Conservation (phyloP, 1,140 invertebrate species). For the Penaeus vannamei region DNA sequence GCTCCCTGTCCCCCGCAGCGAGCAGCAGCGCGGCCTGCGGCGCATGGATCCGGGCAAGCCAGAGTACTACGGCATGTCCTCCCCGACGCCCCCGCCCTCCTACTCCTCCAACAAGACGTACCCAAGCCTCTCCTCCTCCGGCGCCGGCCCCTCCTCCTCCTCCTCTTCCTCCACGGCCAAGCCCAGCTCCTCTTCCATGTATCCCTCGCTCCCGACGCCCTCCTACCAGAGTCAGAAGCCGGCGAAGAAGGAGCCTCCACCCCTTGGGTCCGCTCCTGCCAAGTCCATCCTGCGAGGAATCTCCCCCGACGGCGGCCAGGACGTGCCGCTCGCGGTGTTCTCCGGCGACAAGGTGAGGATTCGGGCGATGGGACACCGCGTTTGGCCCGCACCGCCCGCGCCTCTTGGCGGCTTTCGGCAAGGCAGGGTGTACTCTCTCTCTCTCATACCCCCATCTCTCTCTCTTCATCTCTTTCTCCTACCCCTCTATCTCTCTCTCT, state of each 20-base stretch:
- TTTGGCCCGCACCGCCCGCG: no score
- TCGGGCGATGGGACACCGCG: no score
- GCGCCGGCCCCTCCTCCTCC: no score
- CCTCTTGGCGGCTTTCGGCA: no score
- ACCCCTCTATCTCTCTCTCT: no score
- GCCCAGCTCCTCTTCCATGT: neutral
- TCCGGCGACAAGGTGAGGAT: no score
- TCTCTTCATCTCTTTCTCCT: no score
- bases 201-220: neutral
- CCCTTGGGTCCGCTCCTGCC: conserved; percentile 19
- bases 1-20: neutral
- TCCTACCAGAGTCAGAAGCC: conserved; percentile 8
- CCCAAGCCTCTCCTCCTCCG: neutral
- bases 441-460: no score
- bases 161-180: neutral
- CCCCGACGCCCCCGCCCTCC: conserved; percentile 34
- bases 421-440: no score
- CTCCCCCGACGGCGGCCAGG: no score
- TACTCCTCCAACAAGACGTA: conserved; percentile 8
- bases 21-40: conserved; percentile 36
- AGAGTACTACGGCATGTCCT: conserved; percentile 52
- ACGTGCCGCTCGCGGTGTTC: no score
- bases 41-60: conserved; percentile 31
- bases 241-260: conserved; percentile 33
- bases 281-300: conserved; percentile 46